Evolutionary conservation across 2,888 invertebrate species (phyloP), one percentile per base, ranked within the genome.

Genomic region (Saturnia japonica): DNA sequence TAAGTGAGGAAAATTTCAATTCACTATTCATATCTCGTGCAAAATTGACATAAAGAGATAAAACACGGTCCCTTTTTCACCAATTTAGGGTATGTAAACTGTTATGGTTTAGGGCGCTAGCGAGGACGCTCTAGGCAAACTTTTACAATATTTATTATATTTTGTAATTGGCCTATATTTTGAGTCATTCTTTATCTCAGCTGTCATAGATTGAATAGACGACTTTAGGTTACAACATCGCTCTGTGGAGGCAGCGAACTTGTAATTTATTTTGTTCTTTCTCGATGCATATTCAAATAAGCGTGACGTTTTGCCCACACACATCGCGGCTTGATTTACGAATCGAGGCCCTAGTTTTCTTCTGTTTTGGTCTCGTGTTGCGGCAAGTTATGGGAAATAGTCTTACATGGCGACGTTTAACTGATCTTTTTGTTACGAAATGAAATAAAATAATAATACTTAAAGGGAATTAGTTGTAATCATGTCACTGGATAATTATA

Each of bases 91-190:
- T 84, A 84, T 85, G 84, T 76, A 91, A 91, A 92, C 91, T 89
- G 85, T 89, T 92, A 83, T 89, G 88, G 73, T 88, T 75, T 88
- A 87, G 89, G 88, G 88, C 87, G 80, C 80, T 80, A 71, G 72
- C 80, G 88, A 87, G 85, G 85, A 87, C 85, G 80, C 74, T 69
- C 74, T 81, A 77, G 75, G 81, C 77, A 85, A 84, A 85, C 84
- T 86, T 84, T 84, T 80, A 88, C 89, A 89, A 91, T 92, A 90
- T 91, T 93, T 93, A 91, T 88, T 87, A 90, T 88, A 92, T 93
- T 91, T 91, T 90, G 92, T 88, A 92, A 92, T 89, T 89, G 91
- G 81, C 89, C 93, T 79, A 88, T 87, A 89, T 92, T 54, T 80
- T 74, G 74, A 72, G 70, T 76, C 72, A 72, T 77, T 78, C 80